These are phyloP conservation scores for Labeo calbasu DNA, from an alignment of 2,797 vertebrate genomes.

Conservation along the genomic window DNA sequence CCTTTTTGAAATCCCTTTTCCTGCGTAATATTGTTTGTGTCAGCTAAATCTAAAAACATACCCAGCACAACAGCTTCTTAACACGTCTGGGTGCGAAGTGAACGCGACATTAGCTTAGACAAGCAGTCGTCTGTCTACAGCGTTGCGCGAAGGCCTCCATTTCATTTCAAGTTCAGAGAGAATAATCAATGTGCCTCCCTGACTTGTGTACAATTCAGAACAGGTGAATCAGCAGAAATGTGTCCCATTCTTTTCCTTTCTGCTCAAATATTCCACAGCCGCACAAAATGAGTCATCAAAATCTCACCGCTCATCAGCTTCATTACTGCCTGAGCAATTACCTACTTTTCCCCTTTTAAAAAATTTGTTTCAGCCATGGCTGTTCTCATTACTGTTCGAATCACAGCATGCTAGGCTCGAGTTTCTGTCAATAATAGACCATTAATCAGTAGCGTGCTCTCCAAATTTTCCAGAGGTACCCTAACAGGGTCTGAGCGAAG, in stretches of 20 bases:
- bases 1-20: not conserved
- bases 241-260: slow-evolving; percentile 31
- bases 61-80: not conserved
- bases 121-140: not conserved
- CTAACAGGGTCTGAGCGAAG: slow-evolving; percentile 45
- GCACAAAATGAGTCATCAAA: slow-evolving; percentile 45
- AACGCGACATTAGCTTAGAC: not conserved
- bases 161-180: slow-evolving; percentile 44
- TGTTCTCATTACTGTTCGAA: slow-evolving; percentile 52
- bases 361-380: slow-evolving; percentile 39
- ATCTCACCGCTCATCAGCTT: slow-evolving; percentile 46
- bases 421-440: slow-evolving; percentile 50
- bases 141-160: not conserved
- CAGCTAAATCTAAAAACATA: not conserved
- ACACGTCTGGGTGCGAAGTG: not conserved
- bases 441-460: slow-evolving; percentile 54
- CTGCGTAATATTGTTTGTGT: not conserved
- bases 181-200: slow-evolving; percentile 43
- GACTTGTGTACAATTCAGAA: slow-evolving; percentile 41
- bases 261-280: slow-evolving; percentile 17
- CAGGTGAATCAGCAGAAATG: slow-evolving; percentile 48
- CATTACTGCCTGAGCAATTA: slow-evolving; percentile 39
- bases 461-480: slow-evolving; percentile 41
- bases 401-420: slow-evolving; percentile 33
- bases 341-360: slow-evolving; percentile 31